Conservation (phyloP, 2,797 vertebrate genomes). For the Nyctalus aviator region DNA sequence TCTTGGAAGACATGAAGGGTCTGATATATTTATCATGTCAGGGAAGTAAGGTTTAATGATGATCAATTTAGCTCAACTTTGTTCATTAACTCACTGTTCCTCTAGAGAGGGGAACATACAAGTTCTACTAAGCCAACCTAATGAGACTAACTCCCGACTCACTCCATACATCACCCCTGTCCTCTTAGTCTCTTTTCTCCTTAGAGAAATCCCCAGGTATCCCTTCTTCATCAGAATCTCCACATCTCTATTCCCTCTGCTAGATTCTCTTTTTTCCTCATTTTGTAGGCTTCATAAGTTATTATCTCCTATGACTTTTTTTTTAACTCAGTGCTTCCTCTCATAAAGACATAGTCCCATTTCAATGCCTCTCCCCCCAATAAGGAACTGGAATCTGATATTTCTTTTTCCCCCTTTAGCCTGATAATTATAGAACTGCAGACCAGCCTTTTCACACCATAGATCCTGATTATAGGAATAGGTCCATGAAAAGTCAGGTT, state of each 20-base stretch:
- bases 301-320: background rate
- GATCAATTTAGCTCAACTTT: background rate
- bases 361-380: background rate
- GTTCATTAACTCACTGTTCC: background rate
- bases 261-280: background rate
- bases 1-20: background rate
- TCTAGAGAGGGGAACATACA: background rate
- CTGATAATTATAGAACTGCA: background rate
- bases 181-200: background rate
- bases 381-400: background rate
- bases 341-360: background rate
- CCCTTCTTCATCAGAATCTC: background rate
- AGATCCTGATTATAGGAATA: background rate
- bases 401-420: background rate
- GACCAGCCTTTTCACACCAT: background rate
- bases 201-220: background rate
- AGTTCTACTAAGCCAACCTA: background rate
- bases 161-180: background rate
- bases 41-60: background rate
- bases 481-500: background rate
- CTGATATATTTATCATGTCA: background rate
- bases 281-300: background rate
- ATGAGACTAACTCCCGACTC: background rate
- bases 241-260: background rate
- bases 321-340: background rate